Evolutionary conservation across 2,113 vertebrate genomes (phyloP).

Genomic region (Limanda limanda): DNA sequence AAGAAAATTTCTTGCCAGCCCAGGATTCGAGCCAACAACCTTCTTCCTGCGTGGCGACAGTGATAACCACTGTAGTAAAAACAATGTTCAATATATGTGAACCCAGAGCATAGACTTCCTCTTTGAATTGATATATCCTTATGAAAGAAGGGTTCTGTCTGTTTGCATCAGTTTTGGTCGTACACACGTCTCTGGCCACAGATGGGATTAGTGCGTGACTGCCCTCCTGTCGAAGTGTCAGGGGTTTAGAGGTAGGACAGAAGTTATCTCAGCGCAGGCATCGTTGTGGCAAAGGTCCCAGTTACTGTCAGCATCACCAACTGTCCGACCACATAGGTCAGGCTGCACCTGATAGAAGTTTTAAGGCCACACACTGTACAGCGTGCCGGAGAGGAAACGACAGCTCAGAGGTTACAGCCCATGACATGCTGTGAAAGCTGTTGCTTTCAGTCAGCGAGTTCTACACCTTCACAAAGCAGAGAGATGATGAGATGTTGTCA

Average conservation of each 20-base stretch:
- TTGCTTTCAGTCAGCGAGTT: not conserved
- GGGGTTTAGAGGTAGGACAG: constrained; percentile 57
- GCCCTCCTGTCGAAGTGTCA: constrained; percentile 43
- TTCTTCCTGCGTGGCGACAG: too few relatives aligned
- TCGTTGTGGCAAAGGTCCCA: constrained; percentile 58
- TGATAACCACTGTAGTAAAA: too few relatives aligned
- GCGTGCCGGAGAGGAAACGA: constrained; percentile 28
- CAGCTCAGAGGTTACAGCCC: constrained; percentile 38
- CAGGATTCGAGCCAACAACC: too few relatives aligned
- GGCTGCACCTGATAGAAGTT: constrained; percentile 51
- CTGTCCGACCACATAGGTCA: constrained; percentile 66
- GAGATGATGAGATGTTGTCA: not conserved
- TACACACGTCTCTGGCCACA: constrained; percentile 12
- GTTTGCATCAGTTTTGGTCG: constrained; percentile 11
- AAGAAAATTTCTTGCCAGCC: too few relatives aligned
- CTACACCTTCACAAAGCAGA: not conserved
- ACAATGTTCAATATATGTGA: not conserved
- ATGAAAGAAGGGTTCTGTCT: not conserved
- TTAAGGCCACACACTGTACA: constrained; percentile 33
- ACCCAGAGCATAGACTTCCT: not conserved
- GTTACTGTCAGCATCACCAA: constrained; percentile 69
- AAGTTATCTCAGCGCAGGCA: constrained; percentile 38
- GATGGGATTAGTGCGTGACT: constrained; percentile 37
- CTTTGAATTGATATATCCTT: not conserved
- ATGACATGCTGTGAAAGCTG: constrained; percentile 23